Conservation (phyloP, 2,797 vertebrate genomes). For the Cynodonichthys magdalenae region DNA sequence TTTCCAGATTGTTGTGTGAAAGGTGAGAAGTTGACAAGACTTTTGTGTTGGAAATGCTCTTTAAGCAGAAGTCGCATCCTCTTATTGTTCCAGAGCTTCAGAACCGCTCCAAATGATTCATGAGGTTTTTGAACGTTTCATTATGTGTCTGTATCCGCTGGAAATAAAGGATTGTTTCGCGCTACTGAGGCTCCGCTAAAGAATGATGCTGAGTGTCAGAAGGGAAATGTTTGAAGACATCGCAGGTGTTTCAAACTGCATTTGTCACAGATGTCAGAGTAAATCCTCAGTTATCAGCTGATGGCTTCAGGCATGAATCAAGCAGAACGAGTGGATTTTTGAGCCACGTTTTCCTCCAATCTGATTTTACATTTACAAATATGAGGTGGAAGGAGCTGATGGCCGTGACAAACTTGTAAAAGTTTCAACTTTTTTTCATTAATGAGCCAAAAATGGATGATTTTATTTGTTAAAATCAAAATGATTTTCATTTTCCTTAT, state of each 20-base stretch:
- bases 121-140: constrained; percentile 39
- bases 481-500: too few species aligned
- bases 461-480: too few species aligned
- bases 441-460: too few species aligned
- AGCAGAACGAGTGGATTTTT: not conserved
- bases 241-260: constrained; percentile 9
- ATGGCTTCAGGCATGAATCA: constrained; percentile 4
- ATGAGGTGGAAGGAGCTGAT: not conserved
- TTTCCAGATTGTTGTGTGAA: constrained; percentile 45
- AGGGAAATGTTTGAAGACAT: constrained; percentile 2
- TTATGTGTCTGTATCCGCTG: constrained; percentile 44
- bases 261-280: constrained; percentile 4
- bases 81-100: constrained; percentile 58
- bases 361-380: constrained; percentile 35
- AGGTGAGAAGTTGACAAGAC: constrained; percentile 61
- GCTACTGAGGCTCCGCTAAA: constrained; percentile 2
- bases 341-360: constrained; percentile 5
- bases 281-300: not conserved
- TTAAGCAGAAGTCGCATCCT: constrained; percentile 63
- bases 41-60: constrained; percentile 41
- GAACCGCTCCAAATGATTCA: constrained; percentile 38
- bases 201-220: constrained; percentile 5
- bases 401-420: too few species aligned
- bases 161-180: constrained; percentile 61
- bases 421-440: too few species aligned